Percentiles rank a stretch among this genome's conserved stretches.
phyloP scores from a whole-genome alignment of 2,113 vertebrate species.

The Rhabdomys dilectus region DNA sequence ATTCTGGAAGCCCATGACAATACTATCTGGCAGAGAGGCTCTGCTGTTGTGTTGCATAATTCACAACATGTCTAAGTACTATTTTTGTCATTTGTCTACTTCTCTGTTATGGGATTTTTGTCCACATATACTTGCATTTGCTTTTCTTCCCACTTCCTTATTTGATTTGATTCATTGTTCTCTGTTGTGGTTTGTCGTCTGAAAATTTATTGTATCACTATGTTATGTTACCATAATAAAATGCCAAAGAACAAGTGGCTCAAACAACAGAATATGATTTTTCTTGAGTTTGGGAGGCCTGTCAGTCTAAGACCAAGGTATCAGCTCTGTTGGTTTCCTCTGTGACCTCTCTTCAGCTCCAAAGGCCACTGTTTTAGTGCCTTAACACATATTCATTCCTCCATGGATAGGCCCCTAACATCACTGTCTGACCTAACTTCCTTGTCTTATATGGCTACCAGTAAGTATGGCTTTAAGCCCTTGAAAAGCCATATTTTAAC shows the following conservation, averaged over 20 bases:
- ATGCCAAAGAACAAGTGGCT: background rate
- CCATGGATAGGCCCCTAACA: accelerated
- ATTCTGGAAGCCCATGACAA: slow-evolving; percentile 38
- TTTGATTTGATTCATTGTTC: slow-evolving; percentile 27
- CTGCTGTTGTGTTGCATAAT: background rate
- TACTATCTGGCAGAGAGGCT: background rate
- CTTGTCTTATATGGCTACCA: background rate
- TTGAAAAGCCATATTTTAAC: background rate
- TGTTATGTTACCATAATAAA: background rate
- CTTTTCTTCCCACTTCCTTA: background rate
- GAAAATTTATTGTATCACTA: background rate
- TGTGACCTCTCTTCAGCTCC: background rate
- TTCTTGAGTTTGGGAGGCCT: background rate
- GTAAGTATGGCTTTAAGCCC: background rate
- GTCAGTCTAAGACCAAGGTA: background rate
- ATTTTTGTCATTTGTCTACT: background rate
- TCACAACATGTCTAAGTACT: background rate
- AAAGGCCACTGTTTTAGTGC: background rate
- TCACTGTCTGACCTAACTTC: background rate
- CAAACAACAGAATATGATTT: background rate
- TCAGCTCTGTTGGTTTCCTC: background rate
- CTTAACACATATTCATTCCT: background rate
- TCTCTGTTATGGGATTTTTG: slow-evolving; percentile 7
- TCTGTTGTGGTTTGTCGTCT: slow-evolving; percentile 31
- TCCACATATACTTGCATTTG: background rate